A percentile compares a stretch with the other conserved stretches of the same genome.
Evolutionary conservation across 2,113 vertebrate species (phyloP).

Genomic region (Caloenas nicobarica): DNA sequence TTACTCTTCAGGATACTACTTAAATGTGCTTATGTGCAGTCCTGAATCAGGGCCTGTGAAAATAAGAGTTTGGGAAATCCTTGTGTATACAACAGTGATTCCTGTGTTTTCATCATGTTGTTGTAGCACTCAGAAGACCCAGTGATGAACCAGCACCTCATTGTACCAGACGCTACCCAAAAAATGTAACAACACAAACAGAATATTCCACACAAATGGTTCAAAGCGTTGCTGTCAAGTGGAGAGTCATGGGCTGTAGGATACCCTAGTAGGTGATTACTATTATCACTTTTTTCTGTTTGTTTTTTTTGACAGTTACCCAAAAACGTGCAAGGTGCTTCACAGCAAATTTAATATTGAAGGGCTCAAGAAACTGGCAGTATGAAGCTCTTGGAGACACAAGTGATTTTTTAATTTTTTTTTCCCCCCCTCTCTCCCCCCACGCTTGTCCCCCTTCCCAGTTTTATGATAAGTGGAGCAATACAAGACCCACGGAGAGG

Average conservation of each 20-base stretch:
- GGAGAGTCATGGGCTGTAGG: neutral
- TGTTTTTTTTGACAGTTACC: neutral
- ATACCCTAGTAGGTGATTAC: neutral
- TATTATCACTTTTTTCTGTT: neutral
- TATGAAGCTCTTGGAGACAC: constrained; percentile 36
- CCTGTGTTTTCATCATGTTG: neutral
- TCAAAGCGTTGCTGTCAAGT: neutral
- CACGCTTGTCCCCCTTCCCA: neutral
- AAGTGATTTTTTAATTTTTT: neutral
- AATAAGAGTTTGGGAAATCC: neutral
- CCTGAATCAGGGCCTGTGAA: constrained; percentile 21
- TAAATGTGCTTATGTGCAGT: neutral
- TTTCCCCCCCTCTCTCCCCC: neutral
- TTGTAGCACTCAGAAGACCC: neutral
- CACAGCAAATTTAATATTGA: neutral
- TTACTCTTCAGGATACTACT: neutral
- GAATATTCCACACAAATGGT: neutral
- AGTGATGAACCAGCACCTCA: neutral
- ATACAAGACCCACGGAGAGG: neutral
- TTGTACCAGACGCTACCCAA: neutral
- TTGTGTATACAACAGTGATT: neutral
- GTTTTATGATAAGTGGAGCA: constrained; percentile 18
- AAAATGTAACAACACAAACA: neutral
- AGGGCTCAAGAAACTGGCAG: constrained; percentile 34
- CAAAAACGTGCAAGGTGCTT: neutral